phyloP scores from a whole-genome alignment of 2,113 vertebrate genomes.

The Cephalophus harveyi region DNA sequence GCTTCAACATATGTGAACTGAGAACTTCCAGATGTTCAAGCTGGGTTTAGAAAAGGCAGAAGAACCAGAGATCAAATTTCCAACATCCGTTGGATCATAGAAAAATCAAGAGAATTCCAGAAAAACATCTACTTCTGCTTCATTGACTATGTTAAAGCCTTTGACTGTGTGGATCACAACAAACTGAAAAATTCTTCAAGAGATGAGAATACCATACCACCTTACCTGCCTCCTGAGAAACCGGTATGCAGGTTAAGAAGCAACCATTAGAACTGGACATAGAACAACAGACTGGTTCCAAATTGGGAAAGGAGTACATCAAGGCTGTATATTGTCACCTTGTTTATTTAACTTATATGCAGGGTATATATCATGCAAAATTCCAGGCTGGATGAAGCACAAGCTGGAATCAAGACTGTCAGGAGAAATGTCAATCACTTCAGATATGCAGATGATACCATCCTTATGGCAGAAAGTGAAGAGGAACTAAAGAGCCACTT shows the following conservation, averaged over 20 bases:
- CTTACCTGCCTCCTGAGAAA: neutral
- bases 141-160: neutral
- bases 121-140: neutral
- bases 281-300: neutral
- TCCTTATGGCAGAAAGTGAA: neutral
- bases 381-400: neutral
- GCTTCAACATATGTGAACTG: accelerated
- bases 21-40: neutral
- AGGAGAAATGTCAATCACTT: neutral
- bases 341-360: neutral
- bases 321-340: neutral
- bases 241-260: neutral
- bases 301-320: neutral
- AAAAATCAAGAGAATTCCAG: neutral
- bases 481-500: neutral
- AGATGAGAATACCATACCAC: neutral
- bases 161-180: neutral
- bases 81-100: neutral
- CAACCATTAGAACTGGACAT: neutral
- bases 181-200: neutral
- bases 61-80: neutral
- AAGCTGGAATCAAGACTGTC: neutral
- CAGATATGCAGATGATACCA: neutral
- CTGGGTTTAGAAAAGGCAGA: neutral
- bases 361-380: neutral